phyloP scores from a whole-genome alignment of 92 coral and sea anemone species.

The Umimayanthus kanabou region DNA sequence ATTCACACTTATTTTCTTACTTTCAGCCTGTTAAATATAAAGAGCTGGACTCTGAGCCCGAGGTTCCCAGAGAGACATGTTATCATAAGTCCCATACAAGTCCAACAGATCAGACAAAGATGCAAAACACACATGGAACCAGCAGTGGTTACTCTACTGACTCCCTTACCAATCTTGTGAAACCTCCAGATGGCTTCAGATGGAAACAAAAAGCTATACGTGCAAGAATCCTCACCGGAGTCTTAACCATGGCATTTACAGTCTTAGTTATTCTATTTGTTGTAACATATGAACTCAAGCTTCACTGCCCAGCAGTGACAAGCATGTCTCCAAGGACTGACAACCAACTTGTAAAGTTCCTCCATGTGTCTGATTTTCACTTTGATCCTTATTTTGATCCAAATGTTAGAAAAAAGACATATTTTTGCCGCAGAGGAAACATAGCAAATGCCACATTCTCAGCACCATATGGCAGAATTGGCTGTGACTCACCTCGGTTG shows the following conservation, averaged over 20 bases:
- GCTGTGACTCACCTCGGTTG: constrained; percentile 82
- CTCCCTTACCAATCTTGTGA: constrained; percentile 7
- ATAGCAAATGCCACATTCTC: constrained; percentile 60
- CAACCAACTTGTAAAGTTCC: constrained; percentile 54
- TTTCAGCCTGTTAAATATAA: constrained; percentile 33
- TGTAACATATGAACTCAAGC: constrained; percentile 61
- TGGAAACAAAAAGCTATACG: constrained; percentile 70
- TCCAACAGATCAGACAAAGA: neutral
- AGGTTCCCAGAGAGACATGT: neutral
- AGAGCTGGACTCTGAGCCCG: constrained; percentile 27
- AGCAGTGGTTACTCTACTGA: neutral
- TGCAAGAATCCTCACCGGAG: constrained; percentile 59
- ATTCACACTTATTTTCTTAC: neutral
- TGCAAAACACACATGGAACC: neutral
- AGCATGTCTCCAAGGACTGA: neutral
- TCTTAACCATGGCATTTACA: constrained; percentile 55
- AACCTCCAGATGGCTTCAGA: constrained; percentile 47
- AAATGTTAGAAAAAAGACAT: constrained; percentile 35
- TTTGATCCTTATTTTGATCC: constrained; percentile 75
- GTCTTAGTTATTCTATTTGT: constrained; percentile 63
- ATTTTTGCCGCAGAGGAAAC: constrained; percentile 67
- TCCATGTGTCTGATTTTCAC: constrained; percentile 84
- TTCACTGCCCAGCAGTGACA: constrained; percentile 42
- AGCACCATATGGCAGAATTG: constrained; percentile 83
- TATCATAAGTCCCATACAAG: neutral